A percentile compares a stretch with the other conserved stretches of the same genome.
Evolutionary conservation across 2,888 invertebrate genomes (phyloP).

Genomic region (Cheilosia impressa): DNA sequence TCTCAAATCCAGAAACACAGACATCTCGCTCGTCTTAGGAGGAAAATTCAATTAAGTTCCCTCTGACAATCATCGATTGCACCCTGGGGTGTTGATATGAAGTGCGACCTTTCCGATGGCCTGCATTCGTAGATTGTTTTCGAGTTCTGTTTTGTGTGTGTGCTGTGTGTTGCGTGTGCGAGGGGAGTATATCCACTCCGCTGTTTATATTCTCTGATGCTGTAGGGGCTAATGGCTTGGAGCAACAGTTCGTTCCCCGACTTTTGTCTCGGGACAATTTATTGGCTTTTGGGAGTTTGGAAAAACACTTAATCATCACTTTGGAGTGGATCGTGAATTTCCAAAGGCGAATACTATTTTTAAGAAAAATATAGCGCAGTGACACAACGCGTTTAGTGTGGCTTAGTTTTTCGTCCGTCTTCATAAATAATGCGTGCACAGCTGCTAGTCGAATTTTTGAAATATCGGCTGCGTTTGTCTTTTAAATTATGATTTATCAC

Average conservation of each 20-base stretch:
- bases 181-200: slow-evolving; percentile 1
- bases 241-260: slow-evolving; percentile 58
- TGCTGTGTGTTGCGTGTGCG: background rate
- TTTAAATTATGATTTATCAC: slow-evolving; percentile 54
- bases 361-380: background rate
- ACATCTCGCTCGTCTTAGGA: slow-evolving; percentile 62
- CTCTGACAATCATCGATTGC: slow-evolving; percentile 70
- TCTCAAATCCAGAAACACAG: slow-evolving; percentile 56
- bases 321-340: slow-evolving; percentile 51
- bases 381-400: slow-evolving; percentile 47
- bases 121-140: slow-evolving; percentile 56
- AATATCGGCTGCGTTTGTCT: slow-evolving; percentile 19
- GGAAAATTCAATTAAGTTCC: slow-evolving; percentile 69
- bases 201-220: slow-evolving; percentile 32
- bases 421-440: slow-evolving; percentile 55
- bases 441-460: slow-evolving; percentile 55
- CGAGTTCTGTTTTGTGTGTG: background rate
- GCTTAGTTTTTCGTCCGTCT: background rate
- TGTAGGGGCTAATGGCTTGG: slow-evolving; percentile 51
- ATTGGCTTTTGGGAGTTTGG: slow-evolving; percentile 61
- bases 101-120: slow-evolving; percentile 68
- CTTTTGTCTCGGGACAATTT: slow-evolving; percentile 56
- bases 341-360: slow-evolving; percentile 48
- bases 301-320: slow-evolving; percentile 71
- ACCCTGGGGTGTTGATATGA: slow-evolving; percentile 72